Evolutionary conservation across 2,888 invertebrate genomes (phyloP).

Genomic region (Campoplex nolae): DNA sequence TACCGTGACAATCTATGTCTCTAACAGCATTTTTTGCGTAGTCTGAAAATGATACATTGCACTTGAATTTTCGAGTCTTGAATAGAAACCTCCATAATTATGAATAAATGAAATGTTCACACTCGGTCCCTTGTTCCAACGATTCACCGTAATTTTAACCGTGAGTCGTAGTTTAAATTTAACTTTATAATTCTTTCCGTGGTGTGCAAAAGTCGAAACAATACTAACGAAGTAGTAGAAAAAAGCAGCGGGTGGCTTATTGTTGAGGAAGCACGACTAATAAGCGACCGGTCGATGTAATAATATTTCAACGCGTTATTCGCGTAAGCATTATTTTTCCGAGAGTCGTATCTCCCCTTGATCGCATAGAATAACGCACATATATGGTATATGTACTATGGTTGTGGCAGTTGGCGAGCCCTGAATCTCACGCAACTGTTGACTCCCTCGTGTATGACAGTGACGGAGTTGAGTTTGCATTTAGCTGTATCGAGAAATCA

Average conservation of each 20-base stretch:
- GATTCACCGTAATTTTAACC: neutral
- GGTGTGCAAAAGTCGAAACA: neutral
- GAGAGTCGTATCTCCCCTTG: slow-evolving; percentile 23
- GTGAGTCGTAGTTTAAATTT: neutral
- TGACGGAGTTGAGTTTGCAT: slow-evolving; percentile 87
- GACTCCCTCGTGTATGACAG: slow-evolving; percentile 74
- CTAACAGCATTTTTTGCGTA: neutral
- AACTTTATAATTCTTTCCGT: neutral
- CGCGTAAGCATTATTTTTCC: neutral
- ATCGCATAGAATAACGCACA: slow-evolving; percentile 32
- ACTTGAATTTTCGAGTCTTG: neutral
- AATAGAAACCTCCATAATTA: neutral
- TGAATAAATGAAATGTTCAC: neutral
- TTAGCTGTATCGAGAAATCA: slow-evolving; percentile 89
- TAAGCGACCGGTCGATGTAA: neutral
- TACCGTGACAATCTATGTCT: no score
- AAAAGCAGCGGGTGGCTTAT: neutral
- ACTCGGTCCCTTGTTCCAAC: neutral
- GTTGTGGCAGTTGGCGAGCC: slow-evolving; percentile 67
- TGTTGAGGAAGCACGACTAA: slow-evolving; percentile 9
- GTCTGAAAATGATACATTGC: neutral
- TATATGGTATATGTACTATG: slow-evolving; percentile 22
- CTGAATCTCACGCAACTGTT: slow-evolving; percentile 66
- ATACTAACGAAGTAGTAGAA: slow-evolving; percentile 29
- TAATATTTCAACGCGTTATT: neutral